A percentile compares a stretch with the other conserved stretches of the same genome.
Evolutionary conservation across 2,797 vertebrate species (phyloP).

Genomic region (Botia kubotai): DNA sequence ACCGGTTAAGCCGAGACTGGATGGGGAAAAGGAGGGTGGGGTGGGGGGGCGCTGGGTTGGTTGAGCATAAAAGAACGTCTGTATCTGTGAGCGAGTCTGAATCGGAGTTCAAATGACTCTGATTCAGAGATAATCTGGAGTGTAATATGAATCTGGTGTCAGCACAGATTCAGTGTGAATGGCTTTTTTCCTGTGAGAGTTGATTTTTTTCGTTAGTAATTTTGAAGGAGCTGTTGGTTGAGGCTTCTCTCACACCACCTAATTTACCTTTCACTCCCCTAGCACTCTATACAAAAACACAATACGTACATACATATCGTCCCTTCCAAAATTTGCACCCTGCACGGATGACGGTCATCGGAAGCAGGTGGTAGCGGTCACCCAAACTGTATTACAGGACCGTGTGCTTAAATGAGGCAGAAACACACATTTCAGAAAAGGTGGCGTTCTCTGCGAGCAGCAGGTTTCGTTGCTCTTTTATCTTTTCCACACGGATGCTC

Average conservation of each 20-base stretch:
- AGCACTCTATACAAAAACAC: neutral
- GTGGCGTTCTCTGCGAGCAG: neutral
- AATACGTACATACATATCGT: no score
- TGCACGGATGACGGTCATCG: no score
- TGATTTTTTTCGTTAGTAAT: no score
- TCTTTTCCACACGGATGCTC: conserved; percentile 16
- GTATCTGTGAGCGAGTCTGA: conserved; percentile 25
- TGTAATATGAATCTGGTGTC: conserved; percentile 12
- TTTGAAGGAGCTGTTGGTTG: no score
- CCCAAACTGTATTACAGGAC: neutral
- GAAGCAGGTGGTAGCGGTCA: neutral
- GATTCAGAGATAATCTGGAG: conserved; percentile 22
- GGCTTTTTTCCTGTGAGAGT: no score
- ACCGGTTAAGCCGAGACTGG: conserved; percentile 44
- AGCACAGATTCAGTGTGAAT: neutral
- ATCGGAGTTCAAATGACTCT: neutral
- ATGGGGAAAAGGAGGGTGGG: conserved; percentile 2
- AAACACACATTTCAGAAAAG: neutral
- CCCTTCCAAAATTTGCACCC: no score
- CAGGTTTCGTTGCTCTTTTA: conserved; percentile 19
- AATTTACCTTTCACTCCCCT: neutral
- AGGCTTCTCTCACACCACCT: neutral
- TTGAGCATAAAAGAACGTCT: conserved; percentile 36
- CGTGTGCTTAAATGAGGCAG: neutral
- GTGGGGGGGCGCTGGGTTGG: conserved; percentile 3